Evolutionary conservation across 2,113 vertebrate genomes (phyloP).

Genomic region (Centropus bengalensis): DNA sequence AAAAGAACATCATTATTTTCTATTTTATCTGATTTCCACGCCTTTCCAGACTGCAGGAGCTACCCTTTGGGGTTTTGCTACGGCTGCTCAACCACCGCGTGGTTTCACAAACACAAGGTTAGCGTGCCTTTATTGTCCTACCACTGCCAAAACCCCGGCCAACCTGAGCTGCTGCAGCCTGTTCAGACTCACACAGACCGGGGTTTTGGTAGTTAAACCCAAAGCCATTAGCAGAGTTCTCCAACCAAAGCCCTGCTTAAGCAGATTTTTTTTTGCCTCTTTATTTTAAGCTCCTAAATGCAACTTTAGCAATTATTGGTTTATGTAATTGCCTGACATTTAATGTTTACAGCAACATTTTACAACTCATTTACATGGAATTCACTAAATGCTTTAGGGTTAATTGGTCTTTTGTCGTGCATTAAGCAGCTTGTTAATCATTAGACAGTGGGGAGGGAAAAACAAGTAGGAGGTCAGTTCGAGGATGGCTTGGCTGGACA

Average conservation of each 20-base stretch:
- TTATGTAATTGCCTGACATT: constrained; percentile 76
- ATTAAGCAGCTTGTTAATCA: constrained; percentile 81
- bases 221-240: constrained; percentile 49
- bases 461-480: constrained; percentile 62
- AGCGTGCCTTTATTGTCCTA: background rate
- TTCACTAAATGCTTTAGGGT: constrained; percentile 71
- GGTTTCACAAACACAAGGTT: background rate
- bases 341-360: constrained; percentile 74
- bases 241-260: constrained; percentile 33
- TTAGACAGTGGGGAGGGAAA: constrained; percentile 68
- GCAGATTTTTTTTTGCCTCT: constrained; percentile 26
- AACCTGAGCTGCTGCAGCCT: background rate
- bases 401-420: constrained; percentile 69
- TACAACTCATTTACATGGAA: constrained; percentile 74
- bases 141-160: background rate
- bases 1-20: background rate
- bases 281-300: constrained; percentile 61
- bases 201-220: background rate
- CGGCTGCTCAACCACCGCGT: rapidly evolving
- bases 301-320: constrained; percentile 70
- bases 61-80: background rate
- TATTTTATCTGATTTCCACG: background rate
- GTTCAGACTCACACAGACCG: background rate
- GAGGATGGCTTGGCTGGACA: constrained; percentile 30
- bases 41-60: background rate